Evolutionary conservation across 2,797 vertebrate genomes (phyloP).

Genomic region (Enteromius argenteus): DNA sequence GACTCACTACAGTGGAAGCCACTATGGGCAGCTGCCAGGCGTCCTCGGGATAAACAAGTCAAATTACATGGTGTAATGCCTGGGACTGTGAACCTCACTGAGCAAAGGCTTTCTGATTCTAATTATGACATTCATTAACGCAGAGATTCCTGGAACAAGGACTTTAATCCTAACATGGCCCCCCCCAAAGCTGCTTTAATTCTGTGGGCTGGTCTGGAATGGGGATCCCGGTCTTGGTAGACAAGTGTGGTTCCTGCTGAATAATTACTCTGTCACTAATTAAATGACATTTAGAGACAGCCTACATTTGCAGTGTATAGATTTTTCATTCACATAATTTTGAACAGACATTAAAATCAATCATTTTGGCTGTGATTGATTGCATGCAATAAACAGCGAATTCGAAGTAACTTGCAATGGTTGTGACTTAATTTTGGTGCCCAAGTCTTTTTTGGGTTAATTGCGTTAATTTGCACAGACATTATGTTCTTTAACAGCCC

Average conservation of each 20-base stretch:
- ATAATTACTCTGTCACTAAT: slow-evolving; percentile 63
- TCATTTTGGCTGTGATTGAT: background rate
- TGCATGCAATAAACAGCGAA: background rate
- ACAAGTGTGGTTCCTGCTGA: slow-evolving; percentile 49
- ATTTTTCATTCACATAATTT: slow-evolving; percentile 7
- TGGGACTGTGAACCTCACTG: slow-evolving; percentile 55
- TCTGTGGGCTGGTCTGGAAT: slow-evolving; percentile 68
- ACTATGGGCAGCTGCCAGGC: slow-evolving; percentile 48
- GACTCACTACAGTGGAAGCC: slow-evolving; percentile 48
- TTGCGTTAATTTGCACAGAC: slow-evolving; percentile 10
- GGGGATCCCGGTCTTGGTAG: slow-evolving; percentile 55
- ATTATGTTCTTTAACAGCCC: background rate
- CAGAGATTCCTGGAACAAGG: slow-evolving; percentile 51
- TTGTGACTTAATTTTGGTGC: background rate
- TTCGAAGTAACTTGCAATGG: background rate
- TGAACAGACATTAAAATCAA: slow-evolving; percentile 12
- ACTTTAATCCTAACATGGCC: slow-evolving; percentile 32
- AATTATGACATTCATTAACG: slow-evolving; percentile 62
- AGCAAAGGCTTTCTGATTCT: slow-evolving; percentile 59
- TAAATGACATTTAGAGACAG: slow-evolving; percentile 61
- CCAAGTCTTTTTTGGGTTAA: background rate
- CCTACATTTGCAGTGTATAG: slow-evolving; percentile 60
- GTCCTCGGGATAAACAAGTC: slow-evolving; percentile 55
- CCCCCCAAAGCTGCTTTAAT: slow-evolving; percentile 64
- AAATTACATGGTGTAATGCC: slow-evolving; percentile 60